These are phyloP conservation scores for Drosophila nr. perissopoda DNA, from an alignment of 2,888 invertebrate genomes.

Conservation along the genomic window DNA sequence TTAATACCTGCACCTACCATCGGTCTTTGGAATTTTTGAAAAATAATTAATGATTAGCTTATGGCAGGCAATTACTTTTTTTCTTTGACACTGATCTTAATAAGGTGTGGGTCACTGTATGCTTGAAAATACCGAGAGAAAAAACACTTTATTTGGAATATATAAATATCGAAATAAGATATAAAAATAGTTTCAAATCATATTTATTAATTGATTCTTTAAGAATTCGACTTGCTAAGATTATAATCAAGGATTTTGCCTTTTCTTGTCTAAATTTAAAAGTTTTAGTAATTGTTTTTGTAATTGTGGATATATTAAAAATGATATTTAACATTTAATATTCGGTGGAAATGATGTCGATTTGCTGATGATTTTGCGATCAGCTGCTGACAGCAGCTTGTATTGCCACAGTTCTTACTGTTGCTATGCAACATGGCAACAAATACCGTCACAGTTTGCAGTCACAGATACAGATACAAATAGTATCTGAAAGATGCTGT, in stretches of 20 bases:
- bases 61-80: no score
- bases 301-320: not conserved
- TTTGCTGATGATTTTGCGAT: not conserved
- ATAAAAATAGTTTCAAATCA: not conserved
- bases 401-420: not conserved
- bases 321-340: not conserved
- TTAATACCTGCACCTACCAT: no score
- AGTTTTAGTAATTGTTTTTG: not conserved
- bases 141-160: not conserved
- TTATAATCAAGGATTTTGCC: no score
- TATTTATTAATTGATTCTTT: not conserved
- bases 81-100: no score
- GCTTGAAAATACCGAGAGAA: not conserved
- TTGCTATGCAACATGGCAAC: slow-evolving; percentile 6
- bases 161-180: not conserved
- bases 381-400: not conserved
- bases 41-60: no score
- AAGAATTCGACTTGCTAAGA: no score
- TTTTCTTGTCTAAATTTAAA: no score
- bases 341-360: no score
- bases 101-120: no score
- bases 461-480: slow-evolving; percentile 43
- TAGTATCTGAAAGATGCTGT: slow-evolving; percentile 50
- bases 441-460: slow-evolving; percentile 35
- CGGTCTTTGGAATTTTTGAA: no score